Percentiles rank a stretch among this genome's conserved stretches.
Conservation (phyloP, 2,888 invertebrate genomes). For the Calameuta idolon region DNA sequence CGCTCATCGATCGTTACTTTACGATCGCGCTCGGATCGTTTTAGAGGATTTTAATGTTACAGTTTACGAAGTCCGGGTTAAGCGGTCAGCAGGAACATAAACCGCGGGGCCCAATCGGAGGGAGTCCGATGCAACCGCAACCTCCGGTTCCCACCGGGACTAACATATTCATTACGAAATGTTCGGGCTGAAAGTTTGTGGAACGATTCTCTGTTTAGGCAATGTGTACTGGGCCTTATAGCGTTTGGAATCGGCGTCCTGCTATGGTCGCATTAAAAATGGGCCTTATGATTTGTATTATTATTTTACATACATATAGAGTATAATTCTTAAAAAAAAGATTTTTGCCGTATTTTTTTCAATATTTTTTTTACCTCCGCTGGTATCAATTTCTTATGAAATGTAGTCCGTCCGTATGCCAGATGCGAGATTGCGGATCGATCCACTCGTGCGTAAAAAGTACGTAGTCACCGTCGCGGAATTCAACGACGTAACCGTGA, state of each 20-base stretch:
- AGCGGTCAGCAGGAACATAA: slow-evolving; percentile 30
- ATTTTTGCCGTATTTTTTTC: not conserved
- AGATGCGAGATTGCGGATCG: slow-evolving; percentile 23
- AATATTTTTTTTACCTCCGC: not conserved
- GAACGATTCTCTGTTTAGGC: slow-evolving; percentile 43
- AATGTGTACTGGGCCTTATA: not conserved
- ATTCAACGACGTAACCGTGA: slow-evolving; percentile 25
- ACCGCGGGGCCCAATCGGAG: slow-evolving; percentile 4
- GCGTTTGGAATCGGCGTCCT: slow-evolving; percentile 21
- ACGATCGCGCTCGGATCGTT: slow-evolving; percentile 1
- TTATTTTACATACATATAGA: not conserved
- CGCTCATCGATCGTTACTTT: not conserved
- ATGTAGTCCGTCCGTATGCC: not conserved
- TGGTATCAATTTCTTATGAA: not conserved
- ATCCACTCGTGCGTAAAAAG: slow-evolving; percentile 39
- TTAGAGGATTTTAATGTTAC: slow-evolving; percentile 8
- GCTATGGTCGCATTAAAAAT: not conserved
- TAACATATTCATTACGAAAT: slow-evolving; percentile 61
- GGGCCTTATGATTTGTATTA: not conserved
- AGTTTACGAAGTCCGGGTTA: slow-evolving; percentile 25
- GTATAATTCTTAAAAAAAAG: too few relatives aligned
- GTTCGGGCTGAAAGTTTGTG: slow-evolving; percentile 60
- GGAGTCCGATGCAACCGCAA: slow-evolving; percentile 49
- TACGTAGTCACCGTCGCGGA: slow-evolving; percentile 47
- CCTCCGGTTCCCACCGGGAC: slow-evolving; percentile 58